phyloP scores from a whole-genome alignment of 2,113 vertebrate species.

The Epinephelus lanceolatus region DNA sequence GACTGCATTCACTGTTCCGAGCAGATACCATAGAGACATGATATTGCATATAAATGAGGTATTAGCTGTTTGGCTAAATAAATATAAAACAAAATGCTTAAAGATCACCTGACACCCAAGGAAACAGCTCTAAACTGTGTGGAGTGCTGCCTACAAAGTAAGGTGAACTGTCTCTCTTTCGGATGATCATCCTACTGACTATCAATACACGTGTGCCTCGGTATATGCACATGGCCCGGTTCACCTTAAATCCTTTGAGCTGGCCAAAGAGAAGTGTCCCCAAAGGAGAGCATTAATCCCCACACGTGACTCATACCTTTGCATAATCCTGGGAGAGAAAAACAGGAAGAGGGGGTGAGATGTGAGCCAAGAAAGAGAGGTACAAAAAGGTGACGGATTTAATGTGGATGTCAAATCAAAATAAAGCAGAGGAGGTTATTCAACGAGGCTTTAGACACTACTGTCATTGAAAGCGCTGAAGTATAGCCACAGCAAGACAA shows the following conservation, averaged over 20 bases:
- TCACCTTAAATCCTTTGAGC: constrained; percentile 41
- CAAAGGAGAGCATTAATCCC: constrained; percentile 30
- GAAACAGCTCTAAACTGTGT: constrained; percentile 2
- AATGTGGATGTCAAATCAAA: constrained; percentile 64
- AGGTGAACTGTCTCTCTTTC: background rate
- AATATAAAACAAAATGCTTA: constrained; percentile 42
- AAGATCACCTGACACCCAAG: constrained; percentile 25
- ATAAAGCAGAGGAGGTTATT: constrained; percentile 59
- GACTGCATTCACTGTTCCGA: constrained; percentile 58
- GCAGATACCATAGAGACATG: constrained; percentile 51
- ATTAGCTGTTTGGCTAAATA: constrained; percentile 42
- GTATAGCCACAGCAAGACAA: constrained; percentile 69
- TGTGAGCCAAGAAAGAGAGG: constrained; percentile 22
- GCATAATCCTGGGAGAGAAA: constrained; percentile 39
- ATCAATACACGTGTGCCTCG: background rate
- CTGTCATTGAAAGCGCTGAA: constrained; percentile 52
- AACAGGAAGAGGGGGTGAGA: background rate
- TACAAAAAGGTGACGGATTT: constrained; percentile 39
- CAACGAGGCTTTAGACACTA: constrained; percentile 58
- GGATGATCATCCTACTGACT: constrained; percentile 16
- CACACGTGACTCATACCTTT: constrained; percentile 39
- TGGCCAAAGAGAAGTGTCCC: constrained; percentile 40
- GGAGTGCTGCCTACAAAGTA: background rate
- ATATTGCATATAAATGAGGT: constrained; percentile 65
- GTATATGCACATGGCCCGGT: constrained; percentile 11